These are phyloP conservation scores for Gopherus evgoodei DNA, from an alignment of 2,113 vertebrate species.

Conservation along the genomic window DNA sequence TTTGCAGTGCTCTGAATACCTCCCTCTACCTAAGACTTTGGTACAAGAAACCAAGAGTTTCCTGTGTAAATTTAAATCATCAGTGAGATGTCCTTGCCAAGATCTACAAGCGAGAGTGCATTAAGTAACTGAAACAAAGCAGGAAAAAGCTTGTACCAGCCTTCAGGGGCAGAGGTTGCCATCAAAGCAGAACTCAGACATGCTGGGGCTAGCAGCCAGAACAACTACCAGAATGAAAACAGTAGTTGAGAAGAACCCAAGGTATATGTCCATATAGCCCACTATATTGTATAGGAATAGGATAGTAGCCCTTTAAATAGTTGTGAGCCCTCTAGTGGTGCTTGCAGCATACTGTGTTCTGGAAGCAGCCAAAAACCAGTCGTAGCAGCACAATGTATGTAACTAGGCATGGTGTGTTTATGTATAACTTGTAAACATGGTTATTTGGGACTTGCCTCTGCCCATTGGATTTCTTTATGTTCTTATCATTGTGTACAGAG, in stretches of 20 bases:
- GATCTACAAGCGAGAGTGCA: background rate
- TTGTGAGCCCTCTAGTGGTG: slow-evolving; percentile 12
- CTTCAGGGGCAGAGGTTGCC: background rate
- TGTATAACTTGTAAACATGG: slow-evolving; percentile 49
- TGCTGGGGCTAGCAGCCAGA: background rate
- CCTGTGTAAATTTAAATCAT: background rate
- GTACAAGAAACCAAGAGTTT: background rate
- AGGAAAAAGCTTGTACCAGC: background rate
- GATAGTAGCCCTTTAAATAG: background rate
- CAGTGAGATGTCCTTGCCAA: background rate
- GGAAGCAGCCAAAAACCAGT: slow-evolving; percentile 42
- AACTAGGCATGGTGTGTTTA: slow-evolving; percentile 49
- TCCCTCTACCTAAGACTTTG: background rate
- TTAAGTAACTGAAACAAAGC: background rate
- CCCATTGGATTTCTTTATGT: background rate
- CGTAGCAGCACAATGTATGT: slow-evolving; percentile 33
- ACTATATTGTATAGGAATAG: background rate
- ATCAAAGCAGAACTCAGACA: background rate
- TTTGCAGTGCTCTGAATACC: background rate
- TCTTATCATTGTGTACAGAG: slow-evolving; percentile 57
- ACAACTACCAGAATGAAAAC: background rate
- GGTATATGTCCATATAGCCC: too few species aligned
- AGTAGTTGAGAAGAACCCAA: fast-evolving
- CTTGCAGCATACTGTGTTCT: background rate
- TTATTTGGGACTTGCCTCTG: slow-evolving; percentile 58